Base-by-base conservation (phyloP, 1,140 invertebrate genomes). In the Megalopta genalis region DNA sequence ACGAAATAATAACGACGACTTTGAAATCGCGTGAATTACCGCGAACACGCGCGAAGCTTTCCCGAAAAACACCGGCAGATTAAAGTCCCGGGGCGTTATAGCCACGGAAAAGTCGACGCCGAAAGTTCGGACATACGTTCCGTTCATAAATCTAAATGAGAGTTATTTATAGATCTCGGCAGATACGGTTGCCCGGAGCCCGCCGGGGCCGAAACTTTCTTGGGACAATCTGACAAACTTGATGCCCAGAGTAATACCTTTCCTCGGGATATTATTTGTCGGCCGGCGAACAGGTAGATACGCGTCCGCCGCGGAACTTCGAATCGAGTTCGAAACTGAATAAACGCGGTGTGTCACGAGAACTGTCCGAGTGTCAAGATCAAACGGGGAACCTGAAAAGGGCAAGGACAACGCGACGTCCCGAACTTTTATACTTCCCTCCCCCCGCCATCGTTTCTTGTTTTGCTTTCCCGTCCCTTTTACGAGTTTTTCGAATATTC, bases 61-160 rank as follows among this genome's bases (percentile, higher is more conserved):
- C 14, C 42, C 2, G 9, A 14, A 46, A 42, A 46, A 46, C 10
- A 46, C 42, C 10, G 42, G 9, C 10, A 32, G 32, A 32, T 32
- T 32, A 32, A 32, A 12, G 10, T 46, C 42, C 39, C 27, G 27
- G 39, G 42, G 68, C 59, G 52, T 2, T 9, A 12, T 14, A 9
- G 39, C n/a, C n/a, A 25, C 42, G 42, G 77, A 67, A 42, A 60
- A 70, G 49, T 80, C 70, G 82, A 81, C 73, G 37, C 69, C n/a
- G 23, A 64, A 84, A 85, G 63, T 85, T 84, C 46, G 68, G 64
- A 9, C 72, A 82, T 84, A 81, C 73, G 69, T 81, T 71, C 81
- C 85, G 76, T 86, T 83, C 88, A 89, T 91, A 89, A 88, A 90
- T 91, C 84, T 83, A 81, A 88, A 90, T 90, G 85, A 86, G 88